Evolutionary conservation across 2,797 vertebrate species (phyloP).

Genomic region (Enteromius thamalakanensis): DNA sequence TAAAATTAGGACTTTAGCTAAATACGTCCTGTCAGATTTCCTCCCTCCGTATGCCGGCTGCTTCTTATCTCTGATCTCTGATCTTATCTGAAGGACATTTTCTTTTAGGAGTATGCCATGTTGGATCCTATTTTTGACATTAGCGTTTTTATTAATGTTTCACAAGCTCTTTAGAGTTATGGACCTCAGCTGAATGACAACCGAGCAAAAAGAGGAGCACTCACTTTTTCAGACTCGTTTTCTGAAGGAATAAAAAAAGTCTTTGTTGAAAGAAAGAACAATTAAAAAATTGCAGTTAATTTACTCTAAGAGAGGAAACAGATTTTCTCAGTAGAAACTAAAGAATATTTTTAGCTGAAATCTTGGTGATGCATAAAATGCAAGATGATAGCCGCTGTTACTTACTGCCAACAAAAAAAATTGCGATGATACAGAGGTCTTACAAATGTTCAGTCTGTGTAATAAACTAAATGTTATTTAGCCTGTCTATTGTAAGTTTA

Average conservation of each 20-base stretch:
- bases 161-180: not conserved
- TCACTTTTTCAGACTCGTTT: not conserved
- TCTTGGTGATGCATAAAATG: not conserved
- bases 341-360: not conserved
- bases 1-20: conserved; percentile 28
- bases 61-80: conserved; percentile 28
- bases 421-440: too few relatives aligned
- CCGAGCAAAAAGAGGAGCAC: not conserved
- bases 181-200: not conserved
- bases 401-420: not conserved
- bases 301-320: not conserved
- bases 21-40: conserved; percentile 37
- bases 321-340: not conserved
- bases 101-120: conserved; percentile 7
- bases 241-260: not conserved
- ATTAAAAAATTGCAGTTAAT: not conserved
- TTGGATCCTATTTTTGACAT: not conserved
- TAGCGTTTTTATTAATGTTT: not conserved
- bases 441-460: not conserved
- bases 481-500: too few relatives aligned
- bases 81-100: conserved; percentile 33
- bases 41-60: conserved; percentile 9
- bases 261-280: too few relatives aligned
- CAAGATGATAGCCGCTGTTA: not conserved
- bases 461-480: not conserved